phyloP scores from a whole-genome alignment of 2,888 invertebrate genomes.

The Tortricodes alternella region DNA sequence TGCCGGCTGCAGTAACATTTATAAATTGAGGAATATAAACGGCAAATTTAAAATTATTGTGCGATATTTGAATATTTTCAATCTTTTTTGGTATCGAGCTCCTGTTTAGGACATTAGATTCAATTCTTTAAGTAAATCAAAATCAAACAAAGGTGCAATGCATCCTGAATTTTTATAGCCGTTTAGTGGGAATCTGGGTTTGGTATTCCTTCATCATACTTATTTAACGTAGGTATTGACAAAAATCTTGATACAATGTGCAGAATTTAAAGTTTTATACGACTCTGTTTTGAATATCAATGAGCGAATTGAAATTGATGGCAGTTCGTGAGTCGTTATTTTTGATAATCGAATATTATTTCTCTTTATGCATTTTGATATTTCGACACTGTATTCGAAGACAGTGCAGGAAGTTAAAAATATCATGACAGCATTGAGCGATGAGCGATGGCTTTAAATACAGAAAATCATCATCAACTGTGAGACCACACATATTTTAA shows the following conservation, averaged over 20 bases:
- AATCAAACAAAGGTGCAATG: slow-evolving; percentile 17
- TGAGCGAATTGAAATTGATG: slow-evolving; percentile 43
- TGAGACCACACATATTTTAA: slow-evolving; percentile 30
- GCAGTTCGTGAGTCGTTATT: slow-evolving; percentile 37
- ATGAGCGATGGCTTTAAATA: no score
- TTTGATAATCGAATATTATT: slow-evolving; percentile 62
- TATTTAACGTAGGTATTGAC: slow-evolving; percentile 39
- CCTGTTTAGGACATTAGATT: background rate
- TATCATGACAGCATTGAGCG: no score
- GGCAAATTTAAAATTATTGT: background rate
- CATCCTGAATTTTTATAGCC: slow-evolving; percentile 25
- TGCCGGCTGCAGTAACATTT: slow-evolving; percentile 6
- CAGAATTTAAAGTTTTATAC: slow-evolving; percentile 61
- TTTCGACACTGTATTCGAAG: background rate
- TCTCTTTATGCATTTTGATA: slow-evolving; percentile 39
- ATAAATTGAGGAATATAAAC: background rate
- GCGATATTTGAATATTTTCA: slow-evolving; percentile 1
- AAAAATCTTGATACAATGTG: slow-evolving; percentile 58
- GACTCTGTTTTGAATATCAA: slow-evolving; percentile 50
- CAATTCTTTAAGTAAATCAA: background rate
- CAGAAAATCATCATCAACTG: no score
- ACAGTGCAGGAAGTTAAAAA: no score
- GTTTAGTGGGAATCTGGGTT: slow-evolving; percentile 38
- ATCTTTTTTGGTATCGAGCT: background rate
- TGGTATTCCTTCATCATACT: slow-evolving; percentile 58